These are phyloP conservation scores for Leuciscus idus DNA, from an alignment of 2,113 vertebrate genomes.

Conservation along the genomic window DNA sequence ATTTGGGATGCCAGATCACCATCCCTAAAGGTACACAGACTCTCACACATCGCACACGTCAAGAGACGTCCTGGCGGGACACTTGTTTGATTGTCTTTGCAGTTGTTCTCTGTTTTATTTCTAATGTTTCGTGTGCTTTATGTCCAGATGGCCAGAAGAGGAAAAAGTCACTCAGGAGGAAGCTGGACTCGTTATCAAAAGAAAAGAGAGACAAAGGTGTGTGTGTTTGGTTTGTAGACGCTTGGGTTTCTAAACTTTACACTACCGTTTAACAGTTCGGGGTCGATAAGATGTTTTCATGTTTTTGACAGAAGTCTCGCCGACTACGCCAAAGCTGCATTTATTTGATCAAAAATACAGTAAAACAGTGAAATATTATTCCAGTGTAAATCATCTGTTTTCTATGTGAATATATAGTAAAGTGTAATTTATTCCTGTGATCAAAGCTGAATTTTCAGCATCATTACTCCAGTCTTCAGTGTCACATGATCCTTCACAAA, in stretches of 20 bases:
- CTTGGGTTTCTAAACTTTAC: not conserved
- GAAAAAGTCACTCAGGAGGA: constrained; percentile 93
- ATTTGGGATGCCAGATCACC: constrained; percentile 93
- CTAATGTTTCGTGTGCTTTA: constrained; percentile 22
- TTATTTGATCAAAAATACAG: too few species aligned
- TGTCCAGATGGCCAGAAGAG: constrained; percentile 91
- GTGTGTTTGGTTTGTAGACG: constrained; percentile 49
- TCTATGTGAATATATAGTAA: too few species aligned
- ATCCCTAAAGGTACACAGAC: constrained; percentile 90
- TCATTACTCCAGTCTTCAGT: too few species aligned
- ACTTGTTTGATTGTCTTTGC: not conserved
- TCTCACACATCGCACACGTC: not conserved
- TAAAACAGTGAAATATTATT: too few species aligned
- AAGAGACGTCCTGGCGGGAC: not conserved
- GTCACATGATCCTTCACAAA: too few species aligned
- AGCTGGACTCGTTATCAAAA: constrained; percentile 95
- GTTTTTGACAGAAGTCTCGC: too few species aligned
- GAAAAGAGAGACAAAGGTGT: constrained; percentile 98
- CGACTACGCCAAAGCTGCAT: too few species aligned
- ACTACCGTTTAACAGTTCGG: too few species aligned
- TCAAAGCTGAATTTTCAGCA: too few species aligned
- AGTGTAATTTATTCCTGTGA: too few species aligned
- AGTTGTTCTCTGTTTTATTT: not conserved
- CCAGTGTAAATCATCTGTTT: fast-evolving
- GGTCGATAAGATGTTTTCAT: too few species aligned